These are phyloP conservation scores for Anguilla marmorata DNA, from an alignment of 2,797 vertebrate genomes.

Conservation along the genomic window DNA sequence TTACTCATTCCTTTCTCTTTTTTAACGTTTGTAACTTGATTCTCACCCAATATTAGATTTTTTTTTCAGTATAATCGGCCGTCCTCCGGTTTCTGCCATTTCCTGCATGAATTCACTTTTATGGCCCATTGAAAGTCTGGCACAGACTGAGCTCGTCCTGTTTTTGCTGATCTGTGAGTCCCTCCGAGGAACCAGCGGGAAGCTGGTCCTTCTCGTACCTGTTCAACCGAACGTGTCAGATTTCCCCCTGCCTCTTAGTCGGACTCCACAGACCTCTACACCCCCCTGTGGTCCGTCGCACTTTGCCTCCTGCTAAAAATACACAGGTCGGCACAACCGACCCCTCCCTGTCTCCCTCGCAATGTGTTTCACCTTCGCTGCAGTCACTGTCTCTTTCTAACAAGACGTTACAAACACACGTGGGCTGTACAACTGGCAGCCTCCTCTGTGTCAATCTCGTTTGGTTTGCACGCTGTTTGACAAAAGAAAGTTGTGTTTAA, in stretches of 20 bases:
- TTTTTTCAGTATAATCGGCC: background rate
- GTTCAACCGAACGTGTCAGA: background rate
- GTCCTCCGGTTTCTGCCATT: background rate
- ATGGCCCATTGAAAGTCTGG: background rate
- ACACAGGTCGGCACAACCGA: background rate
- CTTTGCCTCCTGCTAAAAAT: background rate
- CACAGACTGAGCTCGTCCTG: background rate
- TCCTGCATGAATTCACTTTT: background rate
- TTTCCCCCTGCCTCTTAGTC: background rate
- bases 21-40: background rate
- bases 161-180: background rate
- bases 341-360: background rate
- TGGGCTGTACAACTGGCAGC: background rate
- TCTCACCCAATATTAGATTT: background rate
- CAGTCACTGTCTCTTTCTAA: background rate
- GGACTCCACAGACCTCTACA: background rate
- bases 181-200: background rate
- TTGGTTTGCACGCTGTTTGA: background rate
- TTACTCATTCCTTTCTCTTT: background rate
- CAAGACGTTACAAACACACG: background rate
- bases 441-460: background rate
- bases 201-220: background rate
- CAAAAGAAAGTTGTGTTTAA: background rate
- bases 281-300: background rate
- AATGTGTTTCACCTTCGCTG: background rate